Evolutionary conservation across 2,888 invertebrate genomes (phyloP), one percentile per base, ranked within the genome.

Genomic region (Acrobasis suavella): DNA sequence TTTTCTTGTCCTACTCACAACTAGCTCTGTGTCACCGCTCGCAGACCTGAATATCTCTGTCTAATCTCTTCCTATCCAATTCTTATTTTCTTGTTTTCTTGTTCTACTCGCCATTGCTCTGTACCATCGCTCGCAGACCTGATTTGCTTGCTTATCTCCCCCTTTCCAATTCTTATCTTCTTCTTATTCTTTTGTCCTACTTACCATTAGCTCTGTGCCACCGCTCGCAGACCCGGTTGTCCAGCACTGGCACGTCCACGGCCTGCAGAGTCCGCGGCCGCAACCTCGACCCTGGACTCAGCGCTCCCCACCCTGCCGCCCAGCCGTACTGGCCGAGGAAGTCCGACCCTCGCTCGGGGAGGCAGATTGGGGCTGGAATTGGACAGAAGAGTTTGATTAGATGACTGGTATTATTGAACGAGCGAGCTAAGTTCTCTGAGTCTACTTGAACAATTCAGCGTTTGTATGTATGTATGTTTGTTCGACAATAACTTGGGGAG

Each of bases 271-370:
- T 98, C 78, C 98, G 96, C 1, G 98, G 98, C 8, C 98, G 94
- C 62, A 98, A 86, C 70, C 98, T 93, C 0, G 98, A 98, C 60
- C 98, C 98, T 71, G 95, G 94, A 80, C 95, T 95, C 9, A 98
- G 89, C 0, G 98, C 98, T 14, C 98, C 98, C 98, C 98, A 98
- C 37, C 98, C 97, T 0, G 97, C 97, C 8, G 97, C 97, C 95
- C 97, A 97, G 37, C 97, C 98, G 73, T 96, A 97, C 83, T 97
- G 97, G 1, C 98, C 98, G 56, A 97, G 93, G 89, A 97, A 98
- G 83, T 96, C 97, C 55, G 97, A 96, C 56, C 97, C 97, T 75
- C 97, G 96, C 71, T 97, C 96, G 0, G 98, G 98, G 61, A 98
- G 90, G 85, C 98, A 98, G 75, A 98, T 97, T 46, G 98, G 98